phyloP scores from a whole-genome alignment of 2,113 vertebrate genomes.

The Ceyx margarethae region DNA sequence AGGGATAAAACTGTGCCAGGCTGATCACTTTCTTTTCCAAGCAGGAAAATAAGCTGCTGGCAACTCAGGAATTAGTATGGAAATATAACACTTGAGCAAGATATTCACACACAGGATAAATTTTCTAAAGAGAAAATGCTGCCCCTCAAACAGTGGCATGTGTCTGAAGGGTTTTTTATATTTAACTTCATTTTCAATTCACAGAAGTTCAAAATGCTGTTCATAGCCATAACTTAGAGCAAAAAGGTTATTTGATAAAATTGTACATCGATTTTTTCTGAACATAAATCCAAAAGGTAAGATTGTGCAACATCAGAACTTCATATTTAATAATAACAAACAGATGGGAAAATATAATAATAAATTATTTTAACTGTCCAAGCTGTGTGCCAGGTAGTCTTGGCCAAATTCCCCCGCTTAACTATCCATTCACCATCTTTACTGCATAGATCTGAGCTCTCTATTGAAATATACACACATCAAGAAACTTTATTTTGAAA shows the following conservation, averaged over 20 bases:
- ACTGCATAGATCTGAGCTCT: background rate
- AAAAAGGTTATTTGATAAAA: constrained; percentile 11
- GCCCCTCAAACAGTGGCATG: background rate
- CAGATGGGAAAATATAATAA: constrained; percentile 48
- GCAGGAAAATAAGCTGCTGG: background rate
- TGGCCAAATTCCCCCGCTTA: background rate
- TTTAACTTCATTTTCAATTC: background rate
- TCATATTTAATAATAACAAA: constrained; percentile 55
- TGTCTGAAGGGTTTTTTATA: background rate
- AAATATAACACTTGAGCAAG: background rate
- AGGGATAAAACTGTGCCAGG: background rate
- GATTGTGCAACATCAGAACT: constrained; percentile 17
- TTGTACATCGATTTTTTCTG: background rate
- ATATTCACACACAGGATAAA: background rate
- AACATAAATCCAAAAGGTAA: constrained; percentile 50
- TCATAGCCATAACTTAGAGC: background rate
- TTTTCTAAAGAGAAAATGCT: background rate
- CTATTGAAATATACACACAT: background rate
- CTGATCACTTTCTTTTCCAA: fast-evolving
- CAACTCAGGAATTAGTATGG: background rate
- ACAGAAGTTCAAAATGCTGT: background rate
- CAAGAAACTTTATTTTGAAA: background rate
- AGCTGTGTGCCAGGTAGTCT: constrained; percentile 10
- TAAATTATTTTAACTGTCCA: constrained; percentile 46
- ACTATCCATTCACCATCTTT: background rate